phyloP scores from a whole-genome alignment of 2,888 invertebrate genomes.

The Drosophila phalerata region DNA sequence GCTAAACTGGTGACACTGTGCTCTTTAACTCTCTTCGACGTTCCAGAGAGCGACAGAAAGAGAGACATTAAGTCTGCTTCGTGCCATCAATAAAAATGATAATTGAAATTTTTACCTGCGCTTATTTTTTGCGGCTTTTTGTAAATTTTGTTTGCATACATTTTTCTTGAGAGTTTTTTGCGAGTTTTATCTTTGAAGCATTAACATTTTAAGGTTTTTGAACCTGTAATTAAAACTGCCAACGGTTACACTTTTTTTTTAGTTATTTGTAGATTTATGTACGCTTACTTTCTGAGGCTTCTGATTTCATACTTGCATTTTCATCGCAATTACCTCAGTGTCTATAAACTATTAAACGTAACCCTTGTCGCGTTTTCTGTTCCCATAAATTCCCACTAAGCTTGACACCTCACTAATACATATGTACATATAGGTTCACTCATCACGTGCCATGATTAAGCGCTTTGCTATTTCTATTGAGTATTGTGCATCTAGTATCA shows the following conservation, averaged over 20 bases:
- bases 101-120: conserved; percentile 66
- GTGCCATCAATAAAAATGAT: conserved; percentile 68
- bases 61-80: conserved; percentile 34
- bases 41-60: neutral
- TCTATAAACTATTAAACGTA: conserved; percentile 37
- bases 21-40: conserved; percentile 32
- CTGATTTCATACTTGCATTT: conserved; percentile 44
- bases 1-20: conserved; percentile 38
- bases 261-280: conserved; percentile 2
- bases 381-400: conserved; percentile 55
- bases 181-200: conserved; percentile 42
- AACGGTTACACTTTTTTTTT: conserved; percentile 12
- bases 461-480: conserved; percentile 37
- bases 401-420: conserved; percentile 52
- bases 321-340: conserved; percentile 34
- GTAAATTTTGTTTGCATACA: conserved; percentile 27
- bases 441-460: conserved; percentile 52
- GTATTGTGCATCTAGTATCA: conserved; percentile 12
- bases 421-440: conserved; percentile 39
- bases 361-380: conserved; percentile 28
- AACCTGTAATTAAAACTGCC: conserved; percentile 46
- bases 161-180: conserved; percentile 25
- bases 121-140: conserved; percentile 22
- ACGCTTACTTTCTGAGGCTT: conserved; percentile 26
- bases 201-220: conserved; percentile 66